These are phyloP conservation scores for Myotis daubentonii DNA, from an alignment of 2,797 vertebrate genomes.

Conservation along the genomic window DNA sequence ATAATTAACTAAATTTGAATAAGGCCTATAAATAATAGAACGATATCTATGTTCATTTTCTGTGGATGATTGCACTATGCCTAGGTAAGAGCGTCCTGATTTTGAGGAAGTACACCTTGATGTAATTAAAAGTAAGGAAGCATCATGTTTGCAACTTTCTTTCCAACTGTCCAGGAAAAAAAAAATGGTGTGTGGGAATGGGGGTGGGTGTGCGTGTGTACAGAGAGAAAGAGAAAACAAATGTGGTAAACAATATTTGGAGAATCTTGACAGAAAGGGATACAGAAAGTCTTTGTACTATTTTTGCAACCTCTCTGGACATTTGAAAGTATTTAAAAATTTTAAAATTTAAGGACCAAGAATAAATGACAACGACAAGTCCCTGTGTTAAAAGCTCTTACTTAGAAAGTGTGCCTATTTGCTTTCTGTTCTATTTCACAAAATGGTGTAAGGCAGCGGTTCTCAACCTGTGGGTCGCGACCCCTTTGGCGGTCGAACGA, in stretches of 20 bases:
- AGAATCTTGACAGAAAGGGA: not conserved
- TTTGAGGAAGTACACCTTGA: not conserved
- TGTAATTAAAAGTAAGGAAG: not conserved
- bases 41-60: not conserved
- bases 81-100: not conserved
- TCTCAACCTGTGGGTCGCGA: no score
- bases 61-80: not conserved
- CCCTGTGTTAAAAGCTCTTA: not conserved
- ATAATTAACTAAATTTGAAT: not conserved
- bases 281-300: not conserved
- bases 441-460: not conserved
- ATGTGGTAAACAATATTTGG: not conserved
- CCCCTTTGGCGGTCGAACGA: no score
- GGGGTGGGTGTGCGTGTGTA: not conserved
- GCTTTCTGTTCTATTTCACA: conserved; percentile 2
- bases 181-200: no score
- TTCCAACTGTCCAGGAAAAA: not conserved
- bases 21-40: not conserved
- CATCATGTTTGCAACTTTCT: not conserved
- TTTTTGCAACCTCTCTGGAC: not conserved
- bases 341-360: not conserved
- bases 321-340: not conserved
- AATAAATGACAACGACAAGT: not conserved
- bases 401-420: not conserved
- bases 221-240: not conserved